Percentiles rank a stretch among this genome's conserved stretches.
These are phyloP conservation scores for Hipparchia semele DNA, from an alignment of 2,888 invertebrate genomes.

Conservation along the genomic window DNA sequence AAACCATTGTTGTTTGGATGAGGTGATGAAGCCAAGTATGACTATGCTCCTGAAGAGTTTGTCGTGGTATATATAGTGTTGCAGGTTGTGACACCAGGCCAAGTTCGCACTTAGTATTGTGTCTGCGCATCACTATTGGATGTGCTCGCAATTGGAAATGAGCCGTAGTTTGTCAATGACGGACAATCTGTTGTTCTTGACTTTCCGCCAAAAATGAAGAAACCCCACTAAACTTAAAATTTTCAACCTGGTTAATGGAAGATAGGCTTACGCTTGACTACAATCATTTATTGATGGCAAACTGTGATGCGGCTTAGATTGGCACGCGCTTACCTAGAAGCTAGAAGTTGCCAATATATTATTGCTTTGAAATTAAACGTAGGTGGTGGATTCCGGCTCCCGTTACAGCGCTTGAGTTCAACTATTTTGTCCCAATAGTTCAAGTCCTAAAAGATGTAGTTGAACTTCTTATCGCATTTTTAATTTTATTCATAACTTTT, in stretches of 20 bases:
- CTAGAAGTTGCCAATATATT: no score
- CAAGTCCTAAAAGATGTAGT: no score
- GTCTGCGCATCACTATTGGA: slow-evolving; percentile 65
- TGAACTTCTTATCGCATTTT: no score
- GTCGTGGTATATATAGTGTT: slow-evolving; percentile 69
- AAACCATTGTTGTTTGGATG: slow-evolving; percentile 70
- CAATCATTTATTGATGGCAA: no score
- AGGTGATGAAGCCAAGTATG: slow-evolving; percentile 63
- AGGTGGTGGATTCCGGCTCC: no score
- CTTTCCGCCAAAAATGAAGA: slow-evolving; percentile 72
- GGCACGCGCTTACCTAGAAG: no score
- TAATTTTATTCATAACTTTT: no score
- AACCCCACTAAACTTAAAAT: slow-evolving; percentile 42
- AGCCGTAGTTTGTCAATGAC: slow-evolving; percentile 75
- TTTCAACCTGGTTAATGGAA: neutral
- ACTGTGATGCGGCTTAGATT: no score
- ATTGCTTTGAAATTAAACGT: no score
- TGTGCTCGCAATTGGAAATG: slow-evolving; percentile 79
- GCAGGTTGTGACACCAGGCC: slow-evolving; percentile 67
- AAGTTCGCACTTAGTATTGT: slow-evolving; percentile 76
- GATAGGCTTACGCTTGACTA: no score
- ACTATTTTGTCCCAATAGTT: no score
- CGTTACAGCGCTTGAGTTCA: no score
- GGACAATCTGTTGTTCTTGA: slow-evolving; percentile 76
- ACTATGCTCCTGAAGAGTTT: slow-evolving; percentile 67